phyloP scores from a whole-genome alignment of 2,888 invertebrate genomes.

The Dynastes tityus region DNA sequence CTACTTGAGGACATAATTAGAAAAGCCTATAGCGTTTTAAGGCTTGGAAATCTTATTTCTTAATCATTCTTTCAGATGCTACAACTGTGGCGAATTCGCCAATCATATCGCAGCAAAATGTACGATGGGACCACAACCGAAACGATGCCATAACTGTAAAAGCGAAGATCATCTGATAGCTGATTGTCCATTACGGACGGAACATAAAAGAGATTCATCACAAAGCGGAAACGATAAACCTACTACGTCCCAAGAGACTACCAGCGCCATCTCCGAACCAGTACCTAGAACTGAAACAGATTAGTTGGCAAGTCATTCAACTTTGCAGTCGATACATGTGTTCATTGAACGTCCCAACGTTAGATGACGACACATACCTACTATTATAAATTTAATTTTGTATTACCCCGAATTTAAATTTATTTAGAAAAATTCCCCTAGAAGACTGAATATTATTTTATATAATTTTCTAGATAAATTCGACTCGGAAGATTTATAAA shows the following conservation, averaged over 20 bases:
- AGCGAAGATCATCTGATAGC: constrained; percentile 91
- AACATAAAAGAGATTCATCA: constrained; percentile 54
- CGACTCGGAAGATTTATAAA: constrained; percentile 8
- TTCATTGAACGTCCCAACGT: constrained; percentile 51
- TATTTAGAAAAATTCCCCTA: constrained; percentile 38
- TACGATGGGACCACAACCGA: constrained; percentile 89
- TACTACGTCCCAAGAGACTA: constrained; percentile 50
- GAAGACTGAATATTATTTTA: constrained; percentile 49
- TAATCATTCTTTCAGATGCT: constrained; percentile 77
- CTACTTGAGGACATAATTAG: too few relatives aligned
- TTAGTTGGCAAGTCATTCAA: constrained; percentile 14
- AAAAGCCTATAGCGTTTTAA: too few relatives aligned
- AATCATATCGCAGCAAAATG: constrained; percentile 95
- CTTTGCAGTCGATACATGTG: constrained; percentile 36
- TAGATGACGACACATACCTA: constrained; percentile 47
- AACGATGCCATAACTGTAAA: constrained; percentile 92
- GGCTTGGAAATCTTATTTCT: too few relatives aligned
- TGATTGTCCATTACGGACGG: constrained; percentile 82
- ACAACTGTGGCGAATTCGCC: constrained; percentile 94
- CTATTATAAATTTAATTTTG: background rate
- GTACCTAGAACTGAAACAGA: constrained; percentile 43
- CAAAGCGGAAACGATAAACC: constrained; percentile 61
- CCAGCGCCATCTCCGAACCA: constrained; percentile 56
- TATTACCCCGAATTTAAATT: constrained; percentile 26
- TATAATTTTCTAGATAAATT: constrained; percentile 40